Base-by-base conservation (phyloP, 2,888 invertebrate species). In the Harpalus rufipes region DNA sequence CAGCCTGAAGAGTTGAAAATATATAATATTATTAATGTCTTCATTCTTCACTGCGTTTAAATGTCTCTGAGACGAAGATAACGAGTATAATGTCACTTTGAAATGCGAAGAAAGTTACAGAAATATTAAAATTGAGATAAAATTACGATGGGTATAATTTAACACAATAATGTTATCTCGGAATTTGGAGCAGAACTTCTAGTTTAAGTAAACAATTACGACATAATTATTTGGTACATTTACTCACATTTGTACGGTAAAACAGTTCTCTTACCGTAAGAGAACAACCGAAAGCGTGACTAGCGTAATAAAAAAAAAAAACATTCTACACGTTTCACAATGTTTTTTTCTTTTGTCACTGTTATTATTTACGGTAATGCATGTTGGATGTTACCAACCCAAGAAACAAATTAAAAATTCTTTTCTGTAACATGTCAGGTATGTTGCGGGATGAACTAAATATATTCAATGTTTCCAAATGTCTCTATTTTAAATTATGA, bases 131-230 rank as follows among this genome's bases (percentile, higher is more conserved):
- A 7, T 39, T n/a, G 3, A 63, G 63, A 63, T 63, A 63, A 63
- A 21, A 25, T 12, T 16, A 59, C 16, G 25, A 25, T 25, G 12
- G n/a, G 63, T 25, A 21, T 68, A 68, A 68, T 68, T 68, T 68
- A 12, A 39, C 68, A 68, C 32, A 32, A 68, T 39, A 39, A 25
- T 32, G 68, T 68, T 68, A 68, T 32, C 68, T 68, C n/a, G 25
- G n/a, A 68, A 68, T 68, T 68, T 68, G 14, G 68, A 68, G 68
- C 68, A 68, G 68, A 68, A 68, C 68, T 39, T n/a, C 14, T 68
- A 39, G 68, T 68, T 68, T 68, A 39, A 14, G 68, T 32, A 32
- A 65, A 65, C 32, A 21, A 65, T 65, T 32, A 32, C 12, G 25
- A 65, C 39, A 32, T 65, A 65, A 65, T 65, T 65, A 65, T 65